These are phyloP conservation scores for Achroia grisella DNA, from an alignment of 1,140 invertebrate genomes.

Conservation along the genomic window DNA sequence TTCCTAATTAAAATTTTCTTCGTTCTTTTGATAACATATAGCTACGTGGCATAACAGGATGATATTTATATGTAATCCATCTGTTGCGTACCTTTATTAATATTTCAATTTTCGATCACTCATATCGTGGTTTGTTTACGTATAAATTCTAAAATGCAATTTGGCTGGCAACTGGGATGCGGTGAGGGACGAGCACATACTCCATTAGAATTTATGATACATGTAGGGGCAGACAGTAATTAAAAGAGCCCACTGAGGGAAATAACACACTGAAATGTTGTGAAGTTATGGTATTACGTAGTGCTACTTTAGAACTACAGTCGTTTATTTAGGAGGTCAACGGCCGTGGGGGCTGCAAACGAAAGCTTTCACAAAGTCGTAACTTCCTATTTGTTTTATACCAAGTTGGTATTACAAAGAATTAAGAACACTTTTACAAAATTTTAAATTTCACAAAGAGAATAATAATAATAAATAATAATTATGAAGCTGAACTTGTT, in stretches of 20 bases:
- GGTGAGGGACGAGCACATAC: constrained; percentile 15
- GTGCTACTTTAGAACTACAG: constrained; percentile 13
- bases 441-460: no score
- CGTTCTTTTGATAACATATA: no score
- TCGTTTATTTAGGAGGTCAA: constrained; percentile 6
- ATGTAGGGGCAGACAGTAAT: constrained; percentile 46
- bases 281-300: constrained; percentile 28
- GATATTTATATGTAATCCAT: no score
- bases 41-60: no score
- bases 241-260: constrained; percentile 53
- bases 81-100: background rate
- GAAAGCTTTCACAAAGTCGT: no score
- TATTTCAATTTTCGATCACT: constrained; percentile 4
- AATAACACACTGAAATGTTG: constrained; percentile 38
- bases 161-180: constrained; percentile 11
- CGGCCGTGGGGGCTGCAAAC: background rate
- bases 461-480: no score
- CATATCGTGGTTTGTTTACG: constrained; percentile 8
- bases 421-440: no score
- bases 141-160: constrained; percentile 46
- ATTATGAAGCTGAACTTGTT: no score
- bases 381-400: no score
- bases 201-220: constrained; percentile 62
- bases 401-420: no score
- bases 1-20: no score